Evolutionary conservation across 2,888 invertebrate genomes (phyloP).

Genomic region (Hesperia comma): DNA sequence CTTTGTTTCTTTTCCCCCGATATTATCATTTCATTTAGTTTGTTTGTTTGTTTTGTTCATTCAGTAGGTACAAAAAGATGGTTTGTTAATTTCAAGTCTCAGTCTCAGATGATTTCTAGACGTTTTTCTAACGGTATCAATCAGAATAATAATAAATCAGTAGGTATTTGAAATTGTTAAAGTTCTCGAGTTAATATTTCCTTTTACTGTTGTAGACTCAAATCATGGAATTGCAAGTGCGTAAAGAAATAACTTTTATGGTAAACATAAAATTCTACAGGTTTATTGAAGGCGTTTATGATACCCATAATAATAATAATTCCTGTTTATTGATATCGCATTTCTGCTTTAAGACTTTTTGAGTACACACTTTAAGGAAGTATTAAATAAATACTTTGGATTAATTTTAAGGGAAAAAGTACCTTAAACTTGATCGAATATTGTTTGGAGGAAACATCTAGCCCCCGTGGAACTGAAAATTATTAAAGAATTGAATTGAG

Average conservation of each 20-base stretch:
- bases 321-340: constrained; percentile 67
- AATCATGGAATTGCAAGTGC: constrained; percentile 1
- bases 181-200: not conserved
- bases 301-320: constrained; percentile 61
- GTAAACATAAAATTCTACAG: constrained; percentile 3
- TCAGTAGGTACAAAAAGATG: too few species aligned
- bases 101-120: too few species aligned
- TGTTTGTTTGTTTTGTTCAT: too few species aligned
- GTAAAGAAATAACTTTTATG: constrained; percentile 8
- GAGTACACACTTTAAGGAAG: constrained; percentile 51
- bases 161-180: too few species aligned
- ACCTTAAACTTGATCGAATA: not conserved
- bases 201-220: not conserved
- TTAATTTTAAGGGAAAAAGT: not conserved
- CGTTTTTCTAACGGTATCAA: too few species aligned
- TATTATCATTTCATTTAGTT: too few species aligned
- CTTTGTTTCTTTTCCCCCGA: too few species aligned
- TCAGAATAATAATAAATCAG: too few species aligned
- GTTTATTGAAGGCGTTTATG: constrained; percentile 8
- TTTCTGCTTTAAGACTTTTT: constrained; percentile 32
- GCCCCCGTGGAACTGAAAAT: too few species aligned
- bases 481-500: too few species aligned
- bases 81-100: too few species aligned
- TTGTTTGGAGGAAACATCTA: too few species aligned
- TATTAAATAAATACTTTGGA: not conserved